Base-by-base conservation (phyloP, 2,797 vertebrate genomes). In the Liparis tanakae region DNA sequence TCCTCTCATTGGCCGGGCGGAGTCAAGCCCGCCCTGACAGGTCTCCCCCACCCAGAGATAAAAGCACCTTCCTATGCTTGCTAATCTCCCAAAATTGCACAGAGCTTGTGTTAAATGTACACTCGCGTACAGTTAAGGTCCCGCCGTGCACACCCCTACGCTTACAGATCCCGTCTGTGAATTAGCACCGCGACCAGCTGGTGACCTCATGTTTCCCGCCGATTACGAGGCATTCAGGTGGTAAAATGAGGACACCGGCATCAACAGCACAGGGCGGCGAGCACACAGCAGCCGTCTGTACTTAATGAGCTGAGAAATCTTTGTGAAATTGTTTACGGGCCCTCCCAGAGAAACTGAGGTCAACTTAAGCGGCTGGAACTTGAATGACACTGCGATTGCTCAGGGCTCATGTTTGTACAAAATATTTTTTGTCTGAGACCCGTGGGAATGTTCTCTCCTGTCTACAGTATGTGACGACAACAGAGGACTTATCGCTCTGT, bases 1-100 rank as follows among this genome's bases (percentile, higher is more conserved):
- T 88, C 64, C 53, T 75, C 46, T 75, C 74, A 85, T 85, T 90
- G 4, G 86, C 87, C 78, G 67, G 39, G 75, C 73, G 84, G 82
- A 82, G 77, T 76, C 61, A 68, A 80, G 58, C 64, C 48, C 76
- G 67, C 69, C 6, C 18, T 78, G 72, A 85, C 82, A 85, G 72
- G 78, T 79, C 78, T 57, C 54, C 67, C 44, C 64, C 53, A 2
- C 64, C 44, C 44, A 37, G 56, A 1, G 41, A 79, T 78, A 68
- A 85, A 88, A 60, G 68, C 78, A 67, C 43, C 70, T 44, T 84
- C 70, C 68, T 67, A 7, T 34, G 55, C 63, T 46, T n/a, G 50
- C 62, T 84, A 84, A 84, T 83, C 72, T 22, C 20, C 25, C 61
- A 8, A 34, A 3, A 48, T 58, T 62, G 68, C 80, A 74, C 46